Evolutionary conservation across 2,113 vertebrate genomes (phyloP).

Genomic region (Pluvianellus socialis): DNA sequence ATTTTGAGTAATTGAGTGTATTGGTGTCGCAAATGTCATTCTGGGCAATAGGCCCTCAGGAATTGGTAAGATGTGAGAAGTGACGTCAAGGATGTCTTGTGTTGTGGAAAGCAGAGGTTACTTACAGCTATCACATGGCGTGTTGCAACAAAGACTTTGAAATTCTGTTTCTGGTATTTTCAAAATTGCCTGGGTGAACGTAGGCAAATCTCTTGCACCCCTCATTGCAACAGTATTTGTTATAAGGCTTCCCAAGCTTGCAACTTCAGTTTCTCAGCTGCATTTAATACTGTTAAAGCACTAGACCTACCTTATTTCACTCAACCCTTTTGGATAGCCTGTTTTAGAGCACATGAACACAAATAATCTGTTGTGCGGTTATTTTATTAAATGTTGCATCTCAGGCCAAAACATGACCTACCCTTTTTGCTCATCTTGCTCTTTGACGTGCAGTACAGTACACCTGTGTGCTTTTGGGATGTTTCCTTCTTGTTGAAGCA

Average conservation of each 20-base stretch:
- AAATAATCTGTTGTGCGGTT: not conserved
- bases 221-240: not conserved
- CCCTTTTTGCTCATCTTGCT: not conserved
- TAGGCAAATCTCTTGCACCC: not conserved
- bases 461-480: not conserved
- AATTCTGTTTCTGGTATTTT: not conserved
- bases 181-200: not conserved
- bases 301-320: not conserved
- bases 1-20: not conserved
- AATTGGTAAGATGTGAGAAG: not conserved
- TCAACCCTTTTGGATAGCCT: not conserved
- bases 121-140: not conserved
- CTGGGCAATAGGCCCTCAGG: not conserved
- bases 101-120: not conserved
- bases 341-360: not conserved
- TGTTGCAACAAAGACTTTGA: not conserved
- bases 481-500: not conserved
- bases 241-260: not conserved
- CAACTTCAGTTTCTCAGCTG: not conserved
- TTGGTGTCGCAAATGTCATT: not conserved
- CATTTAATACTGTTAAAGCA: not conserved
- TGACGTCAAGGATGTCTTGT: not conserved
- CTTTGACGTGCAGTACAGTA: not conserved
- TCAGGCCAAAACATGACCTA: not conserved
- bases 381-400: not conserved